phyloP scores from a whole-genome alignment of 2,797 vertebrate species.

The Simalia tracyae region DNA sequence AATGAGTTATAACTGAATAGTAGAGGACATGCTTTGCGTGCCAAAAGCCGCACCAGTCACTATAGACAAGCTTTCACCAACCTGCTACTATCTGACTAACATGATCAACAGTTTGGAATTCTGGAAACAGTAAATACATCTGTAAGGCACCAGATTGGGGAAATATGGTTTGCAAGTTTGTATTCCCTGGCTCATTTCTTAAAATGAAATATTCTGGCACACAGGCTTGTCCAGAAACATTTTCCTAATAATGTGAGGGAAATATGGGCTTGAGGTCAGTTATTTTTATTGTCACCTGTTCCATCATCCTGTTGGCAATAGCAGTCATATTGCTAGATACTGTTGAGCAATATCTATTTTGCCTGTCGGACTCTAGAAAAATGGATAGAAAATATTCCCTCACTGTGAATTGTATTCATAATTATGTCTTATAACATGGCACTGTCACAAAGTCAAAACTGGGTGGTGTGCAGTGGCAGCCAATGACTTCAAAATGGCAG shows the following conservation, averaged over 20 bases:
- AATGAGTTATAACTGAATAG: not conserved
- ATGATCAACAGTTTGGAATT: not conserved
- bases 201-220: not conserved
- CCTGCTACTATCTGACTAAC: not conserved
- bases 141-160: not conserved
- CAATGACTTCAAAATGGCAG: not conserved
- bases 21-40: not conserved
- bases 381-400: not conserved
- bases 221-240: not conserved
- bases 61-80: not conserved
- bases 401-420: not conserved
- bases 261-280: not conserved
- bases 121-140: not conserved
- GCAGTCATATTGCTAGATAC: not conserved
- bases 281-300: not conserved
- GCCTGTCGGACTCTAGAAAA: not conserved
- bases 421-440: not conserved
- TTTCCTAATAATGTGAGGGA: not conserved
- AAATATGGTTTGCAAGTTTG: not conserved
- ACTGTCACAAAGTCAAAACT: not conserved
- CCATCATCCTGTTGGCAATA: not conserved
- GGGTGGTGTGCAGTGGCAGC: not conserved
- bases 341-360: not conserved
- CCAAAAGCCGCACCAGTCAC: not conserved
- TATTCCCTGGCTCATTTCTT: not conserved